Conservation (phyloP, 2,797 vertebrate species). For the Acomys russatus region DNA sequence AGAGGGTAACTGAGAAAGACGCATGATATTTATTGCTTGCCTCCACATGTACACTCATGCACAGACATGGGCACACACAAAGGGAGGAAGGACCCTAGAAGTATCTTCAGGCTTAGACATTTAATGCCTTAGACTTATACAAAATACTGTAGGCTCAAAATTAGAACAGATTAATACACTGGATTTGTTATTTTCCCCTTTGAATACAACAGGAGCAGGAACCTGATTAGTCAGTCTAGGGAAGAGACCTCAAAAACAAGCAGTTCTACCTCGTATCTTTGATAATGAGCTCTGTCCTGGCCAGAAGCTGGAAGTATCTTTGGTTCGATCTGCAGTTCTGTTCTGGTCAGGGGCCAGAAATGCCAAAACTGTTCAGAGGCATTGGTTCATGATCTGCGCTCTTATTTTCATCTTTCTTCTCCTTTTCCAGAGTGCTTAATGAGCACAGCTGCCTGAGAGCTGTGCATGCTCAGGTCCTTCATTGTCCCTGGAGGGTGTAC, state of each 20-base stretch:
- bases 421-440: neutral
- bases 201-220: neutral
- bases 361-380: neutral
- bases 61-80: neutral
- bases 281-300: neutral
- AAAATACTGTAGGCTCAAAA: neutral
- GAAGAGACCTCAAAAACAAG: neutral
- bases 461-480: neutral
- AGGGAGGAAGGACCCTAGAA: neutral
- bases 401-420: neutral
- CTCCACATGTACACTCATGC: neutral
- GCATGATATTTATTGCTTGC: neutral
- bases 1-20: neutral
- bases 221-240: neutral
- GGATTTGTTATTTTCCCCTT: neutral
- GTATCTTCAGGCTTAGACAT: neutral
- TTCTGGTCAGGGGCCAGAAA: neutral
- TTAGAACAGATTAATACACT: neutral
- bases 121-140: neutral
- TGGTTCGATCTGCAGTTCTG: neutral
- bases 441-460: neutral
- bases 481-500: too few relatives aligned
- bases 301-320: neutral
- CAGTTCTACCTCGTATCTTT: neutral
- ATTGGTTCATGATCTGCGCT: too few relatives aligned